Base-by-base conservation (phyloP, 2,113 vertebrate genomes). In the Paradisaea rubra region DNA sequence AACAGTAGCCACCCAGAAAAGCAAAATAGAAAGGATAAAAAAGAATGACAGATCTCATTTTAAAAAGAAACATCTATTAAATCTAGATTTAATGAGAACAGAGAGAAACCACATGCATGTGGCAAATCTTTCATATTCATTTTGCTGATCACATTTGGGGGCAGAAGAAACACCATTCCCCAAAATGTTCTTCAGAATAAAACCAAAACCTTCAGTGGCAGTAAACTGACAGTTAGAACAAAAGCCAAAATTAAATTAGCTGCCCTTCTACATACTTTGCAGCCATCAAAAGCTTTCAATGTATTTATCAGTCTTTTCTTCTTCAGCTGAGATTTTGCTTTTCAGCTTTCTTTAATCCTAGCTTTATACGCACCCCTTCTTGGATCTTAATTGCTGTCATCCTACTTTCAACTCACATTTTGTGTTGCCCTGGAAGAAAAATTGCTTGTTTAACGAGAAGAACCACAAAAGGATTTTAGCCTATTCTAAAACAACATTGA, bases 371-470 rank as follows among this genome's bases (percentile, higher is more conserved):
- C 2, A 9, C 33, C 37, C 12, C 17, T 95, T 69, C 86, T 90
- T 59, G 80, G 73, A 89, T 70, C 41, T 90, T 95, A 94, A 95
- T 81, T 95, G 90, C 57, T 78, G 65, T 91, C 64, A 95, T 65
- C 70, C 81, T 85, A 79, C 77, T 94, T 96, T 85, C 70, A 73
- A 64, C 61, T 86, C 56, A n/a, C n/a, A 92, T 69, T 88, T 81
- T 86, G 30, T 54, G 17, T 42, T 86, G 83, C 86, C 77, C 80
- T 84, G 45, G 59, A 82, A 95, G 71, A 95, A 92, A 82, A 70
- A 81, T 5, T 76, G 53, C 49, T 91, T 50, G 33, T 42, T 96
- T 72, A 88, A 80, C 4, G 11, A 92, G 47, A 80, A 74, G 49
- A 93, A 45, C 31, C 49, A 61, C 61, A 77, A 86, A 84, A 89